Evolutionary conservation across 1,140 invertebrate species (phyloP), one percentile per base, ranked within the genome.

Genomic region (Vanessa atalanta): DNA sequence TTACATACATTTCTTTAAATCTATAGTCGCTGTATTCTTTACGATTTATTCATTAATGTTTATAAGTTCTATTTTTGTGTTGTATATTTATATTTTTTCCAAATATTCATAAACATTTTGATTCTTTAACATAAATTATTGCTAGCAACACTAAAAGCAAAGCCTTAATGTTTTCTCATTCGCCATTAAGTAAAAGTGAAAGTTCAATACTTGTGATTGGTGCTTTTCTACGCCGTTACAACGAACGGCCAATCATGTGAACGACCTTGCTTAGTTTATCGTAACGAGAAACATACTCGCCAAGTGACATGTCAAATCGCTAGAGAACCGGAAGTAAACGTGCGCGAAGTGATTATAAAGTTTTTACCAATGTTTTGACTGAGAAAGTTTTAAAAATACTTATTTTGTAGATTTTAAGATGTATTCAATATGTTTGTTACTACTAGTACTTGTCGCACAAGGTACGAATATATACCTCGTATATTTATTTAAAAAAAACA

Each of bases 381-480:
- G 67, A 65, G 23, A 64, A 72, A 47, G 65, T n/a, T 43, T 47
- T 70, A 66, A 60, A 20, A 66, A 75, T 68, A 77, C 70, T 31
- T 51, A 73, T 61, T 64, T 68, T 14, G n/a, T 72, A 68, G 53
- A n/a, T 50, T 50, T 70, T 75, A 83, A 60, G 51, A 84, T 84
- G 82, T 72, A 72, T 64, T 67, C 55, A 79, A 74, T 73, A 78
- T 82, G 76, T 48, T 65, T 78, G 37, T 72, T 79, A 64, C 65
- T 84, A 37, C 53, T 84, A 55, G 51, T 70, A 53, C 55, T 86
- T 53, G 60, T 84, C 31, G 70, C 83, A 57, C 73, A 82, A 88
- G 83, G 88, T 90, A 83, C 12, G 26, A 53, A 55, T 53, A 53
- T 68, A 43, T 37, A 67, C 20, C 14, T 57, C 12, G 31, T 69